These are phyloP conservation scores for Scomber scombrus DNA, from an alignment of 2,113 vertebrate species.

Conservation along the genomic window DNA sequence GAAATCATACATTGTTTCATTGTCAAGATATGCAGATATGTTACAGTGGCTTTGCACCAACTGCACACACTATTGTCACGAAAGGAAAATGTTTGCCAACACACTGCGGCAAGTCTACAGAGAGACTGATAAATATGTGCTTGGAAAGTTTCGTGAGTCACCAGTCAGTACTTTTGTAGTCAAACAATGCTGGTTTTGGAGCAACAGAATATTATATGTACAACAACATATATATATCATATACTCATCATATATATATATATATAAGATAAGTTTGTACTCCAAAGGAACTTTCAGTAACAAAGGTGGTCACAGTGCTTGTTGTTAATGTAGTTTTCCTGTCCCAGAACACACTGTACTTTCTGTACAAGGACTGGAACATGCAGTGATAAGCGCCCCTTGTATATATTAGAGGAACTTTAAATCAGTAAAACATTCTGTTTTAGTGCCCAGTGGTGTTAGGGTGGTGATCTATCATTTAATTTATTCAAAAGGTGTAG, in stretches of 20 bases:
- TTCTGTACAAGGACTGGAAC: slow-evolving; percentile 6
- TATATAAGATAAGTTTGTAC: slow-evolving; percentile 23
- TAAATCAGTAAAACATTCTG: slow-evolving; percentile 3
- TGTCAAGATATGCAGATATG: slow-evolving; percentile 54
- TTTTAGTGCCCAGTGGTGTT: background rate
- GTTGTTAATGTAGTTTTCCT: slow-evolving; percentile 3
- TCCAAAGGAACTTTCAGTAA: slow-evolving; percentile 4
- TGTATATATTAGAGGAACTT: slow-evolving; percentile 6
- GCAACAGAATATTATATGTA: no score
- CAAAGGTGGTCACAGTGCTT: background rate
- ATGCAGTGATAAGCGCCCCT: slow-evolving; percentile 37
- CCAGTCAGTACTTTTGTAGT: slow-evolving; percentile 33
- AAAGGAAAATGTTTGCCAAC: slow-evolving; percentile 52
- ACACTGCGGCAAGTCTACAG: slow-evolving; percentile 16
- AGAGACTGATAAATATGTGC: slow-evolving; percentile 46
- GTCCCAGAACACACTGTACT: slow-evolving; percentile 30
- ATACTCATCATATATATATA: no score
- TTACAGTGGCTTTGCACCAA: slow-evolving; percentile 28
- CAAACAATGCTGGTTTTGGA: slow-evolving; percentile 7
- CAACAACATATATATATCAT: no score
- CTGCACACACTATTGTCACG: slow-evolving; percentile 39
- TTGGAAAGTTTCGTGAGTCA: slow-evolving; percentile 56
- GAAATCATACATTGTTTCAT: slow-evolving; percentile 57
- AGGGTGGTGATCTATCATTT: background rate
- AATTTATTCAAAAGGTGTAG: background rate